These are phyloP conservation scores for Gadus chalcogrammus DNA, from an alignment of 2,113 vertebrate genomes.

Conservation along the genomic window DNA sequence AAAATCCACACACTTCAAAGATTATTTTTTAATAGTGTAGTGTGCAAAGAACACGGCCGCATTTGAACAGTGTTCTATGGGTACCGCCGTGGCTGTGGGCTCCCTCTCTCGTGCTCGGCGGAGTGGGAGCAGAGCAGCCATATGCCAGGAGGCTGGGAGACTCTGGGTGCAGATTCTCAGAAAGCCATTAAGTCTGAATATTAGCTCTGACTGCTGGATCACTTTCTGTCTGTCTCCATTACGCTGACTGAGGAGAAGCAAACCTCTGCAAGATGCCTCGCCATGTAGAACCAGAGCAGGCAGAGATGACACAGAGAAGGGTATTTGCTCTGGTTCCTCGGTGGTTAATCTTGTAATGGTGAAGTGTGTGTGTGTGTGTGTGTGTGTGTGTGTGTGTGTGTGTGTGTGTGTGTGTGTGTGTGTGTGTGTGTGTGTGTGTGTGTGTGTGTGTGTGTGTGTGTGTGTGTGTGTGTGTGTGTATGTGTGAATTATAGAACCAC, in stretches of 20 bases:
- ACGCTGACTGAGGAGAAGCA: constrained; percentile 41
- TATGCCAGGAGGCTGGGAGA: constrained; percentile 55
- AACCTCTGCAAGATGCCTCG: constrained; percentile 18
- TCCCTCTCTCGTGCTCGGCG: neutral
- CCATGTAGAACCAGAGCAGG: constrained; percentile 19
- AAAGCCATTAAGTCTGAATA: constrained; percentile 70
- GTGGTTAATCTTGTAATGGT: neutral
- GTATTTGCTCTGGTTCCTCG: neutral
- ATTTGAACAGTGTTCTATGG: too few species aligned
- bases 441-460: neutral
- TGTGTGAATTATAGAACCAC: constrained; percentile 17
- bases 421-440: neutral
- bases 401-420: neutral
- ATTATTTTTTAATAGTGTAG: neutral
- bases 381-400: neutral
- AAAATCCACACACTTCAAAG: neutral
- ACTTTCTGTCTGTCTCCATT: constrained; percentile 63
- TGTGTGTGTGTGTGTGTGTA: neutral
- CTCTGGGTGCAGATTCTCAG: constrained; percentile 46
- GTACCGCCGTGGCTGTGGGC: too few species aligned
- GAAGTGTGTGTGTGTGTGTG: neutral
- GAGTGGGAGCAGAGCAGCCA: constrained; percentile 3
- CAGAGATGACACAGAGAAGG: constrained; percentile 12
- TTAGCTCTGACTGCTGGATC: constrained; percentile 55
- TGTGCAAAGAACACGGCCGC: neutral